These are phyloP conservation scores for Drosophila serrata DNA, from an alignment of 1,140 invertebrate genomes.

Conservation along the genomic window DNA sequence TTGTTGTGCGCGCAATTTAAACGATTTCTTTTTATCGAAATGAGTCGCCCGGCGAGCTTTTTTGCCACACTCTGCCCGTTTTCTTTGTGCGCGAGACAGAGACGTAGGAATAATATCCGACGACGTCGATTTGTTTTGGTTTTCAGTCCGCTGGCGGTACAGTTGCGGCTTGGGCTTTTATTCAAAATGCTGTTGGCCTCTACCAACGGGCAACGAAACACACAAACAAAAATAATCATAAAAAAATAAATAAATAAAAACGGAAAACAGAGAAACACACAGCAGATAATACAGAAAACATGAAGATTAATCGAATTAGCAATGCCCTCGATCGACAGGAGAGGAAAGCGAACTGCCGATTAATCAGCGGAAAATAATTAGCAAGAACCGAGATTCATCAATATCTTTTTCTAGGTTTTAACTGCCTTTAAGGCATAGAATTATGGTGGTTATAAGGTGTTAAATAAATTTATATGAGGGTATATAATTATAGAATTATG, in stretches of 20 bases:
- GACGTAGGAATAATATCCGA: constrained; percentile 18
- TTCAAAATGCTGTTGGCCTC: constrained; percentile 77
- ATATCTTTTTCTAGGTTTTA: background rate
- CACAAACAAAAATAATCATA: constrained; percentile 2
- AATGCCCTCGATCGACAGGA: constrained; percentile 42
- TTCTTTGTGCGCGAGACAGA: constrained; percentile 57
- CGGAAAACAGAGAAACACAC: constrained; percentile 42
- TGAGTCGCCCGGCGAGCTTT: constrained; percentile 59
- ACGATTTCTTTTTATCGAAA: constrained; percentile 82
- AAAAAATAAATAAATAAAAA: constrained; percentile 1
- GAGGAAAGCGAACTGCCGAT: constrained; percentile 13
- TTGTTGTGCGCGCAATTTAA: constrained; percentile 82
- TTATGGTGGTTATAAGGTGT: background rate
- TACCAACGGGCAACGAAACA: constrained; percentile 42
- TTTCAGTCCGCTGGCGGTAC: constrained; percentile 70
- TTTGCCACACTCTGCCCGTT: constrained; percentile 42
- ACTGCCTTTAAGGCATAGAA: background rate
- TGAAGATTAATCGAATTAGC: constrained; percentile 54
- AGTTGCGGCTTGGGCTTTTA: constrained; percentile 76
- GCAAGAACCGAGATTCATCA: constrained; percentile 1
- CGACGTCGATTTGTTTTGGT: constrained; percentile 71
- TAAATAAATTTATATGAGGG: background rate
- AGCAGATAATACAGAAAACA: constrained; percentile 52
- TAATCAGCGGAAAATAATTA: constrained; percentile 11
- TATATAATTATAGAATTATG: background rate